These are phyloP conservation scores for Nestor notabilis DNA, from an alignment of 2,113 vertebrate species.

Conservation along the genomic window DNA sequence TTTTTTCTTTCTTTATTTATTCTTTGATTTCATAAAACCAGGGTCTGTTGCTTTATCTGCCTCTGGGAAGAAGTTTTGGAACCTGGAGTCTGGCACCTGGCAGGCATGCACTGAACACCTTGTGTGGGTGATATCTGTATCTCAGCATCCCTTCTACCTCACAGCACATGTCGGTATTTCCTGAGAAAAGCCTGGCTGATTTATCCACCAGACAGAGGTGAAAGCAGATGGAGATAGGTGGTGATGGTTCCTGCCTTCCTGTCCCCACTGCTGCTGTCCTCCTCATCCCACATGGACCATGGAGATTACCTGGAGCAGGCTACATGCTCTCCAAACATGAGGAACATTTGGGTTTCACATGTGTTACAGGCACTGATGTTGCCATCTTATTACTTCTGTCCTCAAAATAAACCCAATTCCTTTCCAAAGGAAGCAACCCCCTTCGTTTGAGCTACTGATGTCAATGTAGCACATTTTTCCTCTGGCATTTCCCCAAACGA, in stretches of 20 bases:
- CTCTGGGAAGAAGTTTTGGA: background rate
- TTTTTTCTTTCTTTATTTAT: accelerated
- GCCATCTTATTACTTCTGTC: background rate
- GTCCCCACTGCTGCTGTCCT: background rate
- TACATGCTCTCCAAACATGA: accelerated
- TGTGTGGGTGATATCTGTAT: background rate
- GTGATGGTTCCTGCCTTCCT: background rate
- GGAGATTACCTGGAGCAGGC: background rate
- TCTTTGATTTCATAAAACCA: background rate
- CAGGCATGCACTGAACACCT: background rate
- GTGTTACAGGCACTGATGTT: accelerated
- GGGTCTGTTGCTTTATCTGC: background rate
- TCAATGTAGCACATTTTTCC: background rate
- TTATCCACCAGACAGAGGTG: background rate
- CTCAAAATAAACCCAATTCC: background rate
- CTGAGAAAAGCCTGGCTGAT: background rate
- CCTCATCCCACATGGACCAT: accelerated
- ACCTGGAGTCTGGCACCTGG: background rate
- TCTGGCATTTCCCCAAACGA: background rate
- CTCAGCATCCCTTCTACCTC: background rate
- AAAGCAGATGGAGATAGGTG: background rate
- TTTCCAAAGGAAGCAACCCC: background rate
- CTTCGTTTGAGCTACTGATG: background rate
- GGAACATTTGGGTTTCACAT: background rate
- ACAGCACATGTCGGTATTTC: background rate